Percentiles rank a stretch among this genome's conserved stretches.
These are phyloP conservation scores for Chelonus insularis DNA, from an alignment of 1,140 invertebrate species.

Conservation along the genomic window DNA sequence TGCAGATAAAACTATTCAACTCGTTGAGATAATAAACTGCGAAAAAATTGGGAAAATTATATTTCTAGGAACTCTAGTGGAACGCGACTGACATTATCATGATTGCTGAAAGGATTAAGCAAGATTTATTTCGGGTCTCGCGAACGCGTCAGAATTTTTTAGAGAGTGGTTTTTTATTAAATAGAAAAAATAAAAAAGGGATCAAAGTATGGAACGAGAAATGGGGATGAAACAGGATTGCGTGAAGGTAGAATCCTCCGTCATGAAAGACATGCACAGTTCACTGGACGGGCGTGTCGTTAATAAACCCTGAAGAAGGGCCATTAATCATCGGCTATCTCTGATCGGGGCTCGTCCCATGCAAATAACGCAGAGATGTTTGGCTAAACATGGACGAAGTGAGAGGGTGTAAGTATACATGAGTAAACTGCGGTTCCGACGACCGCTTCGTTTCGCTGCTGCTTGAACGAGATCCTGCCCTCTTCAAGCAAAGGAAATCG, in stretches of 20 bases:
- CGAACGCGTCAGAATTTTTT: slow-evolving; percentile 19
- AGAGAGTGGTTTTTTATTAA: background rate
- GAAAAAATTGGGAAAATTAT: background rate
- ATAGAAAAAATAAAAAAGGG: background rate
- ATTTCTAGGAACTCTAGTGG: background rate
- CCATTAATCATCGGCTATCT: slow-evolving; percentile 52
- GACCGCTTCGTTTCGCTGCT: slow-evolving; percentile 14
- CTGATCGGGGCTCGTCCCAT: slow-evolving; percentile 32
- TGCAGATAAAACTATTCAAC: too few relatives aligned
- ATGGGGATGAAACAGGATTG: slow-evolving; percentile 11
- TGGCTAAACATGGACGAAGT: slow-evolving; percentile 35
- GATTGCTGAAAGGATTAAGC: slow-evolving; percentile 5
- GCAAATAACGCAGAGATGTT: slow-evolving; percentile 46
- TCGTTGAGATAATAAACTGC: too few relatives aligned
- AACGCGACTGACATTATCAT: background rate
- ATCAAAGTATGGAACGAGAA: background rate
- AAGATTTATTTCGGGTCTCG: slow-evolving; percentile 26
- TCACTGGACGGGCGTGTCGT: slow-evolving; percentile 34
- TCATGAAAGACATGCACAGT: slow-evolving; percentile 28
- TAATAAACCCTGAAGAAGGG: slow-evolving; percentile 48
- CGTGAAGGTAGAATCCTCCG: slow-evolving; percentile 11
- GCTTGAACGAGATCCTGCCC: slow-evolving; percentile 6
- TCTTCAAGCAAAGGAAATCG: slow-evolving; percentile 13
- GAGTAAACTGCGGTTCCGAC: slow-evolving; percentile 24
- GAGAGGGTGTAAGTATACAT: slow-evolving; percentile 11